These are phyloP conservation scores for Nerophis ophidion DNA, from an alignment of 2,113 vertebrate species.

Conservation along the genomic window DNA sequence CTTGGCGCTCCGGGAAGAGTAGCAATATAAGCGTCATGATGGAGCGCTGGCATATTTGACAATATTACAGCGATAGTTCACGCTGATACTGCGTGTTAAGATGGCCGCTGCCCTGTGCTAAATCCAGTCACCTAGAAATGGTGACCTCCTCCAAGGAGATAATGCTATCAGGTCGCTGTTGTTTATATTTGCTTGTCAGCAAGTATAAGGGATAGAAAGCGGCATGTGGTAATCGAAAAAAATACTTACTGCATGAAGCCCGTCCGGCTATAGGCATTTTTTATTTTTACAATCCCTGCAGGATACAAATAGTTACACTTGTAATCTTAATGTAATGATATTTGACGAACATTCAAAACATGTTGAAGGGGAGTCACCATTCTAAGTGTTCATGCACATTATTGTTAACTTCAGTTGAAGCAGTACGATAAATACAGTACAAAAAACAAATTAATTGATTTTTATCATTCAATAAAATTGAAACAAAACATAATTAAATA, in stretches of 20 bases:
- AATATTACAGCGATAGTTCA: slow-evolving; percentile 54
- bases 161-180: neutral
- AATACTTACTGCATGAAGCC: neutral
- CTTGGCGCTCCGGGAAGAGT: slow-evolving; percentile 39
- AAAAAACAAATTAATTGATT: no score
- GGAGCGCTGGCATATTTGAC: slow-evolving; percentile 29
- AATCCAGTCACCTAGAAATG: slow-evolving; percentile 7
- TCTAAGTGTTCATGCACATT: no score
- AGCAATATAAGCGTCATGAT: slow-evolving; percentile 30
- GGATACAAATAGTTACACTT: no score
- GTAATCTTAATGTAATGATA: no score
- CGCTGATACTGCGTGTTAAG: slow-evolving; percentile 18
- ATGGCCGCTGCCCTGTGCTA: neutral
- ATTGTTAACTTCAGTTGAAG: no score
- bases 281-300: no score
- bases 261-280: no score
- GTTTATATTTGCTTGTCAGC: slow-evolving; percentile 1
- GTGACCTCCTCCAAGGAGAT: slow-evolving; percentile 5
- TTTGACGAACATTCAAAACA: no score
- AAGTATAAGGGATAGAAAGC: neutral
- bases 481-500: no score
- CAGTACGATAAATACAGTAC: no score
- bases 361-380: no score
- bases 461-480: no score
- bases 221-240: neutral